Evolutionary conservation across 2,797 vertebrate species (phyloP), one percentile per base, ranked within the genome.

Genomic region (Setipinna tenuifilis): DNA sequence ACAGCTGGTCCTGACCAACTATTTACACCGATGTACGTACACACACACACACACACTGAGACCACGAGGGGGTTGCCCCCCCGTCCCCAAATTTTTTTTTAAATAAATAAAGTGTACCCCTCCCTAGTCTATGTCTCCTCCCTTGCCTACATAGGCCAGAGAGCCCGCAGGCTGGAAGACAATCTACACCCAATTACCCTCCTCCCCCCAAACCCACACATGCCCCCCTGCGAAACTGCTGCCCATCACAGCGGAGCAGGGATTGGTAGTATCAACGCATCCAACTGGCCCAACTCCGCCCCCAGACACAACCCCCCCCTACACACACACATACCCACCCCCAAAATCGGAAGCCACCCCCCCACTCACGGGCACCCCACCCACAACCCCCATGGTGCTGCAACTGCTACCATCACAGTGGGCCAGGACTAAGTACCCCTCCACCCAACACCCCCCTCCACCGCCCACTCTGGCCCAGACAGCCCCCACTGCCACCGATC

Each of bases 1-100:
- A 78, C 71, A 78, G 71, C 71, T 78, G 71, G 31, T 78, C 35
- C 31, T 17, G 17, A n/a, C 71, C 71, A 78, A 78, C 71, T 78
- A 78, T 78, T 78, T 78, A 78, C 71, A 44, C 71, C 71, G 0
- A 44, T 78, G 71, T 44, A 71, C 28, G 2, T n/a, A 31, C 14
- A 31, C 65, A 71, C 65, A 71, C 65, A 71, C 65, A 41, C 28
- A 17, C 28, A 75, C 31, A 7, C 68, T 7, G 7, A 78, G 35
- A 78, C 31, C 71, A 16, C 68, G 6, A 78, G 17, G 68, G 28
- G 31, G 28, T 78, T 41, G 35, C 71, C 71, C 71, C 71, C 71
- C 14, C 9, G 50, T 7, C 50, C 50, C 50, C 50, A 48, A 48
- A 48, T n/a, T n/a, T n/a, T n/a, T n/a, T n/a, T n/a, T n/a, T n/a